A percentile compares a stretch with the other conserved stretches of the same genome.
Conservation (phyloP, 2,113 vertebrate species). For the Halichoerus grypus region DNA sequence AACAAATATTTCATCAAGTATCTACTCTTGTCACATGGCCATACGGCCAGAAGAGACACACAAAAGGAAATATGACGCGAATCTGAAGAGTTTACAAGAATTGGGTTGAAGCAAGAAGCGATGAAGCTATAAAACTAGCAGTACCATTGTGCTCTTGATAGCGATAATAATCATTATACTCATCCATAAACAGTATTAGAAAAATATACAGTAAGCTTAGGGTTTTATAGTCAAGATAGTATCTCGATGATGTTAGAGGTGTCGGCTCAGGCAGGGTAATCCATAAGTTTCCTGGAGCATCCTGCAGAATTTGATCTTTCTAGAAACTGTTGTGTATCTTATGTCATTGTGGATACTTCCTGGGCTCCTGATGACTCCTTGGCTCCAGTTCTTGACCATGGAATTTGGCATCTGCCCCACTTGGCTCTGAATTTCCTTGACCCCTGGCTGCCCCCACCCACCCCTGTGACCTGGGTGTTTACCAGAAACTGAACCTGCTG, state of each 20-base stretch:
- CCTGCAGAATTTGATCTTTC: not conserved
- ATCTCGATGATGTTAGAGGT: not conserved
- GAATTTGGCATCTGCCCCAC: conserved; percentile 10
- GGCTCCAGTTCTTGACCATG: not conserved
- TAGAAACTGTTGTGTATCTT: not conserved
- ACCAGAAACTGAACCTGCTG: conserved; percentile 69
- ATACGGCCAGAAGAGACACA: not conserved
- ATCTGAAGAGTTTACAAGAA: not conserved
- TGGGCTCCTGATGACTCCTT: not conserved
- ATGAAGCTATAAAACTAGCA: not conserved
- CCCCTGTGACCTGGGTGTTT: conserved; percentile 60
- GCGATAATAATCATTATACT: not conserved
- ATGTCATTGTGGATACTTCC: not conserved
- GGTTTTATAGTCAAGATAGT: not conserved
- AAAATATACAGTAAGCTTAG: not conserved
- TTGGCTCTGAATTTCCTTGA: conserved; percentile 62
- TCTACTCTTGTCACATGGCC: not conserved
- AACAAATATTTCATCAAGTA: not conserved
- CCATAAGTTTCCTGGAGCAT: not conserved
- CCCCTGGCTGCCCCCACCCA: conserved; percentile 64
- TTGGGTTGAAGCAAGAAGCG: not conserved
- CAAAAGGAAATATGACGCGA: not conserved
- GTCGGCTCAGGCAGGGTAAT: not conserved
- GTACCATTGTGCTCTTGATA: not conserved
- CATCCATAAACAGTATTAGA: not conserved